phyloP scores from a whole-genome alignment of 2,797 vertebrate species.

The Tangara arthus region DNA sequence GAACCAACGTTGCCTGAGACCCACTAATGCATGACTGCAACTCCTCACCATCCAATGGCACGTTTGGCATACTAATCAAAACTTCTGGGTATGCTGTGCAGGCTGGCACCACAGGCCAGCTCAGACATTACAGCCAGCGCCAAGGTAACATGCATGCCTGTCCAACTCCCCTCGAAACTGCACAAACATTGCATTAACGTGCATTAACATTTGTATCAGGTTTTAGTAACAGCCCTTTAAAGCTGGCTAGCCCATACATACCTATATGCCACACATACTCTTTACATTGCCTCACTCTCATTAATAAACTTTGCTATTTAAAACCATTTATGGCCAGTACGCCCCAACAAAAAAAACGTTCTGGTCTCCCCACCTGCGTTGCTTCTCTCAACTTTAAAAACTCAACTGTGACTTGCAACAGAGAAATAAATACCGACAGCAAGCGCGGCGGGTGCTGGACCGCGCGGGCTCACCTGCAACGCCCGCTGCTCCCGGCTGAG shows the following conservation, averaged over 20 bases:
- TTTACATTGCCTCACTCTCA: conserved; percentile 28
- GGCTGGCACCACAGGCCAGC: conserved; percentile 56
- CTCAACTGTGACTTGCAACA: conserved; percentile 48
- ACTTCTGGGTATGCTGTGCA: conserved; percentile 40
- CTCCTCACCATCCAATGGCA: conserved; percentile 59
- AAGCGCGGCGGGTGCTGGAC: conserved; percentile 21
- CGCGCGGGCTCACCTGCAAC: conserved; percentile 88
- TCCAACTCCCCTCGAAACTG: conserved; percentile 42
- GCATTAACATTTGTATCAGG: conserved; percentile 51
- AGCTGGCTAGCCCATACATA: background rate
- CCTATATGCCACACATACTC: background rate
- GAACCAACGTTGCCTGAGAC: conserved; percentile 59
- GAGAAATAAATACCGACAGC: conserved; percentile 35
- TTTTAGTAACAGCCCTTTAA: conserved; percentile 56
- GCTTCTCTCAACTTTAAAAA: conserved; percentile 62
- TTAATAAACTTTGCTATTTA: background rate
- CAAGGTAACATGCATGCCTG: conserved; percentile 69
- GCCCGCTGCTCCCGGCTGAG: conserved; percentile 97
- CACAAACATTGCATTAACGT: conserved; percentile 47
- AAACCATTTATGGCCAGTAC: background rate
- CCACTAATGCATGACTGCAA: conserved; percentile 61
- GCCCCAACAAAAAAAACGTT: background rate
- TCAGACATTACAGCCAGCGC: conserved; percentile 63
- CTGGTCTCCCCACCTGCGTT: conserved; percentile 38
- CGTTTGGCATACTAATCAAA: conserved; percentile 58